A percentile compares a stretch with the other conserved stretches of the same genome.
Conservation (phyloP, 2,888 invertebrate species). For the Chaitophorus viminalis region DNA sequence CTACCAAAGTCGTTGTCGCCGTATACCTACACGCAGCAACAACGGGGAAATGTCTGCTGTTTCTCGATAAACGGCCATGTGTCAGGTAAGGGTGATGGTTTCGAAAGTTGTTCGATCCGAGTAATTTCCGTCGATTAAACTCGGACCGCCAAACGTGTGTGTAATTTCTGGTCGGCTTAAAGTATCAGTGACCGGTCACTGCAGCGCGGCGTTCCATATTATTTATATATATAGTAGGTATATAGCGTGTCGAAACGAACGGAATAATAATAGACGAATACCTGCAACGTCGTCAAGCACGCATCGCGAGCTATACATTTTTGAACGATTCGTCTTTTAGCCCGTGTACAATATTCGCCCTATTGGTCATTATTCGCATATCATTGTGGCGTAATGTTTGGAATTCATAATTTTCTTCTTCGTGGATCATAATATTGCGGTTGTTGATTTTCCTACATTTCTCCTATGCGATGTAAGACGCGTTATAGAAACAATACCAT, state of each 20-base stretch:
- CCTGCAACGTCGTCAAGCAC: neutral
- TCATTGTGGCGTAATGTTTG: too few relatives aligned
- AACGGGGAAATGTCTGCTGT: neutral
- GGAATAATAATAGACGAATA: neutral
- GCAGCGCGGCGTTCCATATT: neutral
- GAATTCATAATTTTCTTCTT: too few relatives aligned
- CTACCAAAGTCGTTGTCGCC: too few relatives aligned
- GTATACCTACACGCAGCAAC: too few relatives aligned
- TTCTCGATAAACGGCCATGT: neutral
- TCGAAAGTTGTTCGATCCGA: constrained; percentile 6
- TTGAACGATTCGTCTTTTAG: neutral
- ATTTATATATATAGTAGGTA: too few relatives aligned
- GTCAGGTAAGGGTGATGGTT: neutral
- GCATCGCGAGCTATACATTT: neutral
- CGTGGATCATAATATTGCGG: too few relatives aligned
- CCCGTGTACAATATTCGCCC: too few relatives aligned
- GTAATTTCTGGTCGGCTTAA: constrained; percentile 33
- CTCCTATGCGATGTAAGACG: too few relatives aligned
- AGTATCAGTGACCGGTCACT: constrained; percentile 22
- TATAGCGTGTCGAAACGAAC: neutral
- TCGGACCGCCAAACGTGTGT: neutral
- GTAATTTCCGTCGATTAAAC: constrained; percentile 45
- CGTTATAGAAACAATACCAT: too few relatives aligned
- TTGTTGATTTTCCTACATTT: too few relatives aligned
- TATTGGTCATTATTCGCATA: too few relatives aligned